Base-by-base conservation (phyloP, 2,888 invertebrate genomes). In the Abrostola tripartita region DNA sequence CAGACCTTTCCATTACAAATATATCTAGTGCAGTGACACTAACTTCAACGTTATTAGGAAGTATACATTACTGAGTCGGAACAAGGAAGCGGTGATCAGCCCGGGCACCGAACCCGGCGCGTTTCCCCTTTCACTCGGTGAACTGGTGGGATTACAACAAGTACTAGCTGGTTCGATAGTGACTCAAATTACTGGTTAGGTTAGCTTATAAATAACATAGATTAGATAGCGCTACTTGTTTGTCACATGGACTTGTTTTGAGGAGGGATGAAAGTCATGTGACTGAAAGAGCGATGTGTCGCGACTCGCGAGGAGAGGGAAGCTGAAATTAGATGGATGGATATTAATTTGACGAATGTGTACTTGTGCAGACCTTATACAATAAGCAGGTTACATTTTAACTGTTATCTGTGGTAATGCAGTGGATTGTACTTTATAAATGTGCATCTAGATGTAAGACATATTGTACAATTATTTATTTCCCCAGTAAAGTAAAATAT, bases 41-140 rank as follows among this genome's bases (percentile, higher is more conserved):
- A 36, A 42, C 36, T 49, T 36, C 35, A 9, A 47, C 38, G 24
- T 50, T 38, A 12, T 35, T 63, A 61, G 74, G 72, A 72, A 72
- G 64, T 73, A 51, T 64, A 41, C 59, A 68, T 62, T 71, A 71
- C 67, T 24, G 49, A 53, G 68, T 68, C 72, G 72, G 72, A 72
- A 72, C 61, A 50, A 73, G 76, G 80, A 79, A 77, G 68, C 75
- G 68, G 67, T 71, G 70, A 71, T 76, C 71, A 67, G 52, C 65
- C 53, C 71, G 80, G 68, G 75, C 78, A 71, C 63, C 81, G 74
- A 74, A 76, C 73, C 72, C 76, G 70, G 55, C 56, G 55, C 53
- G 70, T 78, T 79, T 77, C 72, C 76, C 81, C 82, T 81, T 81
- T 82, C 83, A 79, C 81, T 81, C 51, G 60, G 35, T 64, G 68